These are phyloP conservation scores for Calyptomena viridis DNA, from an alignment of 2,113 vertebrate species.

Conservation along the genomic window DNA sequence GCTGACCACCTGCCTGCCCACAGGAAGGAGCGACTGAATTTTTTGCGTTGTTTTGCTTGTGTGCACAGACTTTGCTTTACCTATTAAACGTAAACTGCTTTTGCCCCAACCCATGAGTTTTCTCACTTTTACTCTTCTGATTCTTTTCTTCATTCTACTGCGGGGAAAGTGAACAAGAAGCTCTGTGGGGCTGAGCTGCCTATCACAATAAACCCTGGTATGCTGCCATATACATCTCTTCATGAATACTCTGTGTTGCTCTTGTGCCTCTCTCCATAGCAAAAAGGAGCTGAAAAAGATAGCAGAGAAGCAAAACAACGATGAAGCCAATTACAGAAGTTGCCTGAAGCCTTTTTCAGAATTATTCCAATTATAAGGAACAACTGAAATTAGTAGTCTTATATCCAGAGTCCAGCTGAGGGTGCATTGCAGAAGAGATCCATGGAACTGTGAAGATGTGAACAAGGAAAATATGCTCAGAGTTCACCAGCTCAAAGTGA, in stretches of 20 bases:
- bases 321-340: not conserved
- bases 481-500: not conserved
- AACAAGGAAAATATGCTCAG: not conserved
- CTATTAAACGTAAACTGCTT: not conserved
- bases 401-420: not conserved
- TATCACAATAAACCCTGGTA: not conserved
- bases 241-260: not conserved
- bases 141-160: not conserved
- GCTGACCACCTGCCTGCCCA: not conserved
- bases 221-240: not conserved
- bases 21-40: not conserved
- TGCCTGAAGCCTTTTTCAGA: not conserved
- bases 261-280: not conserved
- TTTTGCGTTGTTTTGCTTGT: not conserved
- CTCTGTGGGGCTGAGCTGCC: not conserved
- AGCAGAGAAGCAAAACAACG: not conserved
- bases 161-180: rapidly evolving
- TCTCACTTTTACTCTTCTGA: not conserved
- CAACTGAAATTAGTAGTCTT: not conserved
- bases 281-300: not conserved
- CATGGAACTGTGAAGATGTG: not conserved
- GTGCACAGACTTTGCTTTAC: not conserved
- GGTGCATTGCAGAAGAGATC: not conserved
- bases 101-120: not conserved
- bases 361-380: not conserved